Base-by-base conservation (phyloP, 2,888 invertebrate species). In the Tetragnatha montana region DNA sequence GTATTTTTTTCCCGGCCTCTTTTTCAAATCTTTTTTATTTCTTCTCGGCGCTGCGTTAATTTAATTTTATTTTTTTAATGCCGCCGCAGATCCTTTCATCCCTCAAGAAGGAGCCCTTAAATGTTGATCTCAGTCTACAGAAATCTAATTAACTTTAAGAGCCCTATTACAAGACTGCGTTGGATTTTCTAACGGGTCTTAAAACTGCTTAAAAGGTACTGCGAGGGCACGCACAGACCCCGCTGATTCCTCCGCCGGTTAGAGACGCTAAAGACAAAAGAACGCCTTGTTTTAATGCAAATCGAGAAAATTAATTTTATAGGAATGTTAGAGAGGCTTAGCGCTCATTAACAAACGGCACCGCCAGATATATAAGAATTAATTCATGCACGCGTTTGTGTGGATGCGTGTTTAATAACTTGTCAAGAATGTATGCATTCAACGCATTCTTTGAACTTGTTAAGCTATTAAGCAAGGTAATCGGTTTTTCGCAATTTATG, bases 11-110 rank as follows among this genome's bases (percentile, higher is more conserved):
- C 22, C 17, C 47, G 22, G 51, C 68, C 69, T 22, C n/a, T 22
- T 76, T 69, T 71, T 21, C n/a, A 75, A 75, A 73, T 3, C 8
- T 69, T 47, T 74, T 75, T 81, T 60, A n/a, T n/a, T n/a, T n/a
- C n/a, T 35, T 71, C 22, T 88, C 47, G 6, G 21, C 35, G 60
- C 79, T 81, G 51, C 47, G 71, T 47, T 85, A 89, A 89, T 85
- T 89, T 89, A 89, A 89, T 85, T 85, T 89, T 81, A 80, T 85
- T 89, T 88, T n/a, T 88, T 85, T 81, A 75, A 49, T 76, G n/a
- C 21, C 14, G 49, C 81, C 69, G n/a, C 22, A 47, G 69, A 17
- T 60, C 21, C 78, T 49, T 78, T 69, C 35, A 35, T 78, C 75
- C 22, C 51, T 60, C 60, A 17, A 10, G 60, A 12, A 60, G 35